Evolutionary conservation across 2,113 vertebrate species (phyloP), one percentile per base, ranked within the genome.

Genomic region (Gracilinanus agilis): DNA sequence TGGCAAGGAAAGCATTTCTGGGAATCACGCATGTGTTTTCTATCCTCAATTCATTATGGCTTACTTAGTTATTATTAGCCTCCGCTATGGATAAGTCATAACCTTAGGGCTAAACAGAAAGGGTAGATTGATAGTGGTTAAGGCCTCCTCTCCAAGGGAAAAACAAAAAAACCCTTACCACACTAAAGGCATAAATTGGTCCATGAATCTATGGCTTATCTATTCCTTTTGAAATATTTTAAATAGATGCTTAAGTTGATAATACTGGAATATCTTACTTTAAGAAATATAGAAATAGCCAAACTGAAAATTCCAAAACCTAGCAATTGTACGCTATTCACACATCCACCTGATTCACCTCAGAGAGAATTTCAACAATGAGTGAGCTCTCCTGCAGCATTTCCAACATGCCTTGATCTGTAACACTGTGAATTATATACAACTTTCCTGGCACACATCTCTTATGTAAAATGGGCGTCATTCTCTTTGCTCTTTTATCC

Each of bases 401-500:
- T 83, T 83, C 34, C 67, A 40, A 83, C 16, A 83, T 40, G n/a
- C n/a, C 67, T 83, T 83, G 34, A 83, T 83, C 67, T 40, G 67
- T 40, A 83, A 75, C 16, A n/a, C 6, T 83, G n/a, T 83, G 67
- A 34, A 40, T 23, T 83, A 83, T 83, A 21, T 83, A 34, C 67
- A 83, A 83, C 34, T 83, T 83, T 83, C 34, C n/a, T 40, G n/a
- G 1, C 19, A 83, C n/a, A 83, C n/a, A 40, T 83, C 67, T 40
- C n/a, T 83, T 40, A 40, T 83, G 67, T 83, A 83, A 83, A 83
- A 19, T 83, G 19, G 34, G 67, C 34, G 40, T 21, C 67, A 2
- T 83, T 83, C 67, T 92, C 55, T 95, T 95, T 94, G 90, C 34
- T 58, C 3, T 27, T 9, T 54, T 49, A 9, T 53, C 93, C 53